phyloP scores from a whole-genome alignment of 2,113 vertebrate genomes.

The Dipodomys ordii region DNA sequence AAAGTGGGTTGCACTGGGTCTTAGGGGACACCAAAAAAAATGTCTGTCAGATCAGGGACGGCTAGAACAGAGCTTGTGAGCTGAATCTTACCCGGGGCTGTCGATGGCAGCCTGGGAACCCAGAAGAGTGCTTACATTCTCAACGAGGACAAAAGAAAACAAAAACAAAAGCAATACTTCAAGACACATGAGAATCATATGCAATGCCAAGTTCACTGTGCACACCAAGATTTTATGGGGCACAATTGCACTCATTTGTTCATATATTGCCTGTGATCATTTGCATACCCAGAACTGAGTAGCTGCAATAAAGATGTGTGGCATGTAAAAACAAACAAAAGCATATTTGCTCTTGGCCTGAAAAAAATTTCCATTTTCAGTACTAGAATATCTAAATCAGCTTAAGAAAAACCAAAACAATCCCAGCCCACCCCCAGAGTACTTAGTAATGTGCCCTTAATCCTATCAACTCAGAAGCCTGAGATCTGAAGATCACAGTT shows the following conservation, averaged over 20 bases:
- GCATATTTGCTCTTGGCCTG: background rate
- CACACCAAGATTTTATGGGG: background rate
- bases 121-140: background rate
- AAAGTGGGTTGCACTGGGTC: background rate
- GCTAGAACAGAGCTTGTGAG: background rate
- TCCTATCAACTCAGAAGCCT: too few species aligned
- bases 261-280: background rate
- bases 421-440: background rate
- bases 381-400: background rate
- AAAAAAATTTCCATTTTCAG: background rate
- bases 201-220: background rate
- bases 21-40: background rate
- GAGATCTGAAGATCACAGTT: too few species aligned
- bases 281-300: background rate
- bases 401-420: background rate
- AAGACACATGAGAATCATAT: background rate
- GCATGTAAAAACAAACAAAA: background rate
- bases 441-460: too few species aligned
- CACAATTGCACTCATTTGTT: background rate
- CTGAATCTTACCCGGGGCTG: background rate
- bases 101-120: background rate
- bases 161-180: slow-evolving; percentile 5
- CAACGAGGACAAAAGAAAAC: background rate
- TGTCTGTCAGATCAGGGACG: background rate
- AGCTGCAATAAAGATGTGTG: background rate